phyloP scores from a whole-genome alignment of 1,140 invertebrate species.

The Acromyrmex echinatior region DNA sequence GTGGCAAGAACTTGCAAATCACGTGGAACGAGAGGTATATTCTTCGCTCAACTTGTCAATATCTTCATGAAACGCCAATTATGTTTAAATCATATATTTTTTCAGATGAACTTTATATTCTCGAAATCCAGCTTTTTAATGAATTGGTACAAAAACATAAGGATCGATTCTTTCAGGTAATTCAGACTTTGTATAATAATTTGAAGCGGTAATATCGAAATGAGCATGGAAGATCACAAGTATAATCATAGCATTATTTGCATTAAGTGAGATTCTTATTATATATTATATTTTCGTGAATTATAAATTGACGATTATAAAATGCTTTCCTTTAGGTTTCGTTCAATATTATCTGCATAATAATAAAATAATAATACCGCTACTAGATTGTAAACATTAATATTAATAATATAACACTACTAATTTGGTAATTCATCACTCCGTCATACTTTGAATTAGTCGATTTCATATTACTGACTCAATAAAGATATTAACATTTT shows the following conservation, averaged over 20 bases:
- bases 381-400: constrained; percentile 83
- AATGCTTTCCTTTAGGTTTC: constrained; percentile 76
- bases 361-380: constrained; percentile 74
- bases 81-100: constrained; percentile 69
- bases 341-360: constrained; percentile 76
- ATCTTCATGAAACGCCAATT: neutral
- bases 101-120: constrained; percentile 93
- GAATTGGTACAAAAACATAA: constrained; percentile 94
- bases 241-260: neutral
- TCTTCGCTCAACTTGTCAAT: neutral
- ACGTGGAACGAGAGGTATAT: constrained; percentile 91
- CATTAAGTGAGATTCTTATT: neutral
- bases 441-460: neutral
- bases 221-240: neutral
- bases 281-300: neutral
- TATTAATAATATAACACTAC: constrained; percentile 82
- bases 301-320: constrained; percentile 75
- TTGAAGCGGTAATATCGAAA: neutral
- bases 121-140: constrained; percentile 91
- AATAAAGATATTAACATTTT: constrained; percentile 57
- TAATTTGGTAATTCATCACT: constrained; percentile 49
- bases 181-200: constrained; percentile 16
- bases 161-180: constrained; percentile 94
- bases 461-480: neutral
- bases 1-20: constrained; percentile 93